These are phyloP conservation scores for Anoplopoma fimbria DNA, from an alignment of 2,113 vertebrate species.

Conservation along the genomic window DNA sequence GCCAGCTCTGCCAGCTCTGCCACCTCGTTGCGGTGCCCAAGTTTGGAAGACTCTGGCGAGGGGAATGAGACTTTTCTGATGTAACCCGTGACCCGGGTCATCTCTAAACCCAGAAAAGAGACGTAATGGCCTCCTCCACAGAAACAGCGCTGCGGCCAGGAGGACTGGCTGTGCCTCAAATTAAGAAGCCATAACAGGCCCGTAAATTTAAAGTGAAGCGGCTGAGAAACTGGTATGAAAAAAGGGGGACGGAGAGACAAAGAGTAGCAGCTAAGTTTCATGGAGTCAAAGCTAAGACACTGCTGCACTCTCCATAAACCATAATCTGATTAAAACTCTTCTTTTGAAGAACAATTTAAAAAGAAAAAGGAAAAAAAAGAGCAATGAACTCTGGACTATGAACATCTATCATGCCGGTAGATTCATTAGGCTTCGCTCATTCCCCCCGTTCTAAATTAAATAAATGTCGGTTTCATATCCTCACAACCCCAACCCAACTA, in stretches of 20 bases:
- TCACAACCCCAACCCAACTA: constrained; percentile 25
- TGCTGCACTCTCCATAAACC: constrained; percentile 9
- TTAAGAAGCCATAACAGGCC: constrained; percentile 59
- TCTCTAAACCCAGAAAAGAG: constrained; percentile 42
- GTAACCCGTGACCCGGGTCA: constrained; percentile 69
- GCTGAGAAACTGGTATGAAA: constrained; percentile 46
- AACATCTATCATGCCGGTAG: constrained; percentile 15
- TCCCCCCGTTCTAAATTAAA: constrained; percentile 23
- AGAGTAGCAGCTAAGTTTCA: constrained; percentile 33
- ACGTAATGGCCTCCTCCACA: constrained; percentile 57
- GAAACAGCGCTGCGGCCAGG: constrained; percentile 39
- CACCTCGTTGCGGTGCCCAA: constrained; percentile 38
- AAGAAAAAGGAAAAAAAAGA: background rate
- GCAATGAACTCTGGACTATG: background rate
- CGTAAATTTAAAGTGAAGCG: constrained; percentile 52
- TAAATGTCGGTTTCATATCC: constrained; percentile 36
- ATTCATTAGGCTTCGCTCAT: constrained; percentile 17
- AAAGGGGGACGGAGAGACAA: constrained; percentile 11
- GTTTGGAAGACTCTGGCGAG: constrained; percentile 42
- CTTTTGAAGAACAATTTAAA: constrained; percentile 5
- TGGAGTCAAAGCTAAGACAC: constrained; percentile 10
- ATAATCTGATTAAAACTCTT: constrained; percentile 36
- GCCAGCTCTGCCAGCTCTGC: constrained; percentile 54
- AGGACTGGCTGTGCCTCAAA: constrained; percentile 57
- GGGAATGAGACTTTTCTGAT: constrained; percentile 53